Evolutionary conservation across 2,888 invertebrate genomes (phyloP), one percentile per base, ranked within the genome.

Genomic region (Vandiemenella viatica): DNA sequence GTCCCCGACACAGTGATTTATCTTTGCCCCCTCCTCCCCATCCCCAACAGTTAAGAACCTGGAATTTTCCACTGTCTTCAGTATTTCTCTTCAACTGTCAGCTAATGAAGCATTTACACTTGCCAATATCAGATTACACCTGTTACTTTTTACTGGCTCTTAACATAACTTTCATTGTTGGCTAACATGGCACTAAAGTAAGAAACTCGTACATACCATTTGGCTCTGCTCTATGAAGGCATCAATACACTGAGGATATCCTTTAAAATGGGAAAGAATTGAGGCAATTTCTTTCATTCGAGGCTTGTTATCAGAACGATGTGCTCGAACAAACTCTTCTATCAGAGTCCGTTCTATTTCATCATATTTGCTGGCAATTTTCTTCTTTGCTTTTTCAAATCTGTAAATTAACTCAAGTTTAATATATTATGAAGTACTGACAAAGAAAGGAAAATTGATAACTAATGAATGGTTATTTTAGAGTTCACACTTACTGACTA

Each of bases 161-260:
- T n/a, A n/a, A n/a, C n/a, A 3, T 3, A 32, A 13, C 10, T 32
- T 2, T n/a, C 5, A 3, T 13, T n/a, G 4, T 13, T 2, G 10
- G 2, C 32, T 4, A 2, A 4, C 4, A n/a, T 2, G 13, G n/a
- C 5, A 4, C 32, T 32, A 3, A 32, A 10, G n/a, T 32, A 32
- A 32, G 32, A 32, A 2, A 2, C 3, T 13, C 4, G 32, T 16
- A 56, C 65, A 66, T 70, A 85, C 87, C 78, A 85, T 81, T 72
- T 96, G 95, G 65, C 93, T 89, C 58, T 93, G 89, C 63, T 95
- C 93, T 60, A 98, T 96, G 63, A 88, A 98, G 1, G 92, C 91
- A 71, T 97, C 89, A 45, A 98, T 81, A 67, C 96, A 97, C 57
- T 92, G 88, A 0, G 89, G 85, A 66, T 96, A 97, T 1, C 93